These are phyloP conservation scores for Micromesistius poutassou DNA, from an alignment of 2,797 vertebrate genomes.

Conservation along the genomic window DNA sequence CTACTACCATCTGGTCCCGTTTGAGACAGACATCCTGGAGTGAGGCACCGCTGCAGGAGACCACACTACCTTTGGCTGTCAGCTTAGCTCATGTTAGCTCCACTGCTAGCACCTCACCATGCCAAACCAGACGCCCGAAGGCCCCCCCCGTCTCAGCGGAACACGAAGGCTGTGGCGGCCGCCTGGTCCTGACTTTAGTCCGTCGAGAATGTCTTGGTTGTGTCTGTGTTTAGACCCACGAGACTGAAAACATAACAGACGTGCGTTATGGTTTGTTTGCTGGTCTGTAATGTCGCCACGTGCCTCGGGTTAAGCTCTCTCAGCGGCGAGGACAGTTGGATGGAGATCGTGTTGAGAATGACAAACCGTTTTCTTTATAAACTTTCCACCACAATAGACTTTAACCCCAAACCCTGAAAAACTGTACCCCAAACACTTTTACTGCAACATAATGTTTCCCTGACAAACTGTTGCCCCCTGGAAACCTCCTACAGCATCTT, in stretches of 20 bases:
- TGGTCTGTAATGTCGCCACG: neutral
- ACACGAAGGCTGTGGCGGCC: neutral
- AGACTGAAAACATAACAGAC: neutral
- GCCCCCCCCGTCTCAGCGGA: neutral
- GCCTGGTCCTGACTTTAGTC: neutral
- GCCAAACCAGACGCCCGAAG: neutral
- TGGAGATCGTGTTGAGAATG: neutral
- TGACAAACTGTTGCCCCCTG: neutral
- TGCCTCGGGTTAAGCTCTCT: neutral
- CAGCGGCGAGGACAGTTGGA: too few species aligned
- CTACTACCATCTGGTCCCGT: slow-evolving; percentile 95
- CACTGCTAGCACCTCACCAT: neutral
- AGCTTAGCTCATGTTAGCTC: neutral
- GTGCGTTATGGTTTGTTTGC: neutral
- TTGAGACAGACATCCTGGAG: slow-evolving; percentile 96
- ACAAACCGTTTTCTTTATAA: neutral
- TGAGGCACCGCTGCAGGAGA: slow-evolving; percentile 66
- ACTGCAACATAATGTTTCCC: neutral
- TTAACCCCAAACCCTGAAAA: neutral
- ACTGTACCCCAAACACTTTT: too few species aligned
- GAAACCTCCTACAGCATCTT: neutral
- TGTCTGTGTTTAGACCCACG: neutral
- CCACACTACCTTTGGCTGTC: neutral
- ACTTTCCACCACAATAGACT: neutral
- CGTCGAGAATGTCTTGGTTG: too few species aligned